Conservation (phyloP, 1,140 invertebrate genomes). For the Macrobrachium nipponense region DNA sequence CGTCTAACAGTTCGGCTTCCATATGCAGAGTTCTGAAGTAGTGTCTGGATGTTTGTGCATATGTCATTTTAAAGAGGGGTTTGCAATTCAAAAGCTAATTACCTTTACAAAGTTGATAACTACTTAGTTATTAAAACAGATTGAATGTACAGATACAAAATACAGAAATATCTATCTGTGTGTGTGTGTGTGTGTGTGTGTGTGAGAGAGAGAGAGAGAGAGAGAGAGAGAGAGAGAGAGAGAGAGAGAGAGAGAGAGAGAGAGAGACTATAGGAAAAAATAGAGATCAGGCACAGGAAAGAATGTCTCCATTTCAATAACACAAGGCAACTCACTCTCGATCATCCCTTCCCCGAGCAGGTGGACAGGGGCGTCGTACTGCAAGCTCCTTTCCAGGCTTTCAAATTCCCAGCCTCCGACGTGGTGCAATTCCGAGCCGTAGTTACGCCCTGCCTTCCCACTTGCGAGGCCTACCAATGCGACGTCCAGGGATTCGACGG, state of each 20-base stretch:
- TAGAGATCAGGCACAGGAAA: too few species aligned
- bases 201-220: not conserved
- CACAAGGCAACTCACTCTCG: not conserved
- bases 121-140: too few species aligned
- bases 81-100: too few species aligned
- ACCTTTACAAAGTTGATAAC: too few species aligned
- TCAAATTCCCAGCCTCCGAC: constrained; percentile 95
- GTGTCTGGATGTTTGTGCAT: not conserved
- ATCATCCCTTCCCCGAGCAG: not conserved
- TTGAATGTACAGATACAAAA: constrained; percentile 4
- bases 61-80: too few species aligned
- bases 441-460: constrained; percentile 92
- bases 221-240: too few species aligned
- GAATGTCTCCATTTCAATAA: too few species aligned
- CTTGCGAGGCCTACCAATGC: constrained; percentile 90
- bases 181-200: not conserved
- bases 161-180: not conserved
- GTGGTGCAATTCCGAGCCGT: constrained; percentile 93
- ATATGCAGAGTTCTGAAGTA: too few species aligned
- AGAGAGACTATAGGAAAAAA: not conserved
- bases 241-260: not conserved
- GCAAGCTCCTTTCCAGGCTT: constrained; percentile 93
- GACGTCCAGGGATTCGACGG: constrained; percentile 83
- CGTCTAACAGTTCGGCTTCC: too few species aligned
- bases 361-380: constrained; percentile 75